phyloP scores from a whole-genome alignment of 1,140 invertebrate species.

The Penaeus chinensis region DNA sequence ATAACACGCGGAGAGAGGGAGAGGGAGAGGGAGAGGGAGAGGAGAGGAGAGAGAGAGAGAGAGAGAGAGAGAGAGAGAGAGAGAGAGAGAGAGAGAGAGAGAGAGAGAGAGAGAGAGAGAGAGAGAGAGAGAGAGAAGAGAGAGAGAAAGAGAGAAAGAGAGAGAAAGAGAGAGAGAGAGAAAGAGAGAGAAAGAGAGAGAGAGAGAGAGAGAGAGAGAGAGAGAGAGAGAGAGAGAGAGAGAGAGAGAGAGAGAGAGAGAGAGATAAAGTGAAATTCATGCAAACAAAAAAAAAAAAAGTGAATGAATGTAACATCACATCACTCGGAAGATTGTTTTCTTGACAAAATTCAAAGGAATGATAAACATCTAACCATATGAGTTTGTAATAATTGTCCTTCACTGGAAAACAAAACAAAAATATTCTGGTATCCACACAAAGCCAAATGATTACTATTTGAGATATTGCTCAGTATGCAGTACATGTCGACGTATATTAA shows the following conservation, averaged over 20 bases:
- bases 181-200: neutral
- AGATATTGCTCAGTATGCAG: too few species aligned
- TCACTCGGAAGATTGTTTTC: too few species aligned
- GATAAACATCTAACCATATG: too few species aligned
- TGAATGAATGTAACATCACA: too few species aligned
- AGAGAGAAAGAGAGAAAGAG: neutral
- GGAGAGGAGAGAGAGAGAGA: neutral
- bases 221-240: neutral
- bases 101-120: slow-evolving; percentile 7
- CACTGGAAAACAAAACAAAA: too few species aligned
- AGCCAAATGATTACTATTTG: too few species aligned
- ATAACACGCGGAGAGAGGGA: neutral
- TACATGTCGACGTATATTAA: too few species aligned
- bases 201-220: neutral
- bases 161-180: neutral
- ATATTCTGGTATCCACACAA: too few species aligned
- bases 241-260: neutral
- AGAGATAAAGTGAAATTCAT: too few species aligned
- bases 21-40: neutral
- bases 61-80: neutral
- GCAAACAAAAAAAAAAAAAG: too few species aligned
- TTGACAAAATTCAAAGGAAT: too few species aligned
- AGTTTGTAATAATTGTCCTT: too few species aligned
- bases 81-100: neutral
- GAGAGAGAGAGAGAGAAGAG: neutral